Conservation (phyloP, 2,797 vertebrate species). For the Anguilla pacifica region DNA sequence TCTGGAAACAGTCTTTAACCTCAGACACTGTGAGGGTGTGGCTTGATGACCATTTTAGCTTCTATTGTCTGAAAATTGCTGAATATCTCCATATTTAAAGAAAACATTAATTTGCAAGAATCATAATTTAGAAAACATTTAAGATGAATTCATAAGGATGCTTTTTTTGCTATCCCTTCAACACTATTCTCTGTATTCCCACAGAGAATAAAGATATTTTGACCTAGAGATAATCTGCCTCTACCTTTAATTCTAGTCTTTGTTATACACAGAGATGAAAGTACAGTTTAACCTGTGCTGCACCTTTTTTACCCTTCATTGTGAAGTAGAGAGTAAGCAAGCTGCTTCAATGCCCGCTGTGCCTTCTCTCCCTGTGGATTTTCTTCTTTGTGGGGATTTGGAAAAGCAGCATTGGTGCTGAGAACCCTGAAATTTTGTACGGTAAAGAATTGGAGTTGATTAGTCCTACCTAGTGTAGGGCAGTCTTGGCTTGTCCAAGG, state of each 20-base stretch:
- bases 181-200: too few species aligned
- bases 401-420: neutral
- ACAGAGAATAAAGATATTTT: too few species aligned
- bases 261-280: neutral
- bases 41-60: neutral
- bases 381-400: neutral
- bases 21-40: neutral
- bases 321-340: neutral
- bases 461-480: neutral
- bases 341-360: too few species aligned
- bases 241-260: neutral
- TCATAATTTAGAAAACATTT: too few species aligned
- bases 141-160: too few species aligned
- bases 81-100: neutral
- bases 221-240: too few species aligned
- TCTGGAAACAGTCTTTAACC: neutral
- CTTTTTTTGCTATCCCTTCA: too few species aligned
- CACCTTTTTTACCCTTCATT: neutral
- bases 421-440: neutral
- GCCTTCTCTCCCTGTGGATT: neutral
- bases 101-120: neutral
- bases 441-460: neutral
- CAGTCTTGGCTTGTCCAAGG: neutral
- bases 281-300: neutral
- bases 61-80: neutral